A percentile compares a stretch with the other conserved stretches of the same genome.
phyloP scores from a whole-genome alignment of 2,797 vertebrate genomes.

The Trichosurus vulpecula region DNA sequence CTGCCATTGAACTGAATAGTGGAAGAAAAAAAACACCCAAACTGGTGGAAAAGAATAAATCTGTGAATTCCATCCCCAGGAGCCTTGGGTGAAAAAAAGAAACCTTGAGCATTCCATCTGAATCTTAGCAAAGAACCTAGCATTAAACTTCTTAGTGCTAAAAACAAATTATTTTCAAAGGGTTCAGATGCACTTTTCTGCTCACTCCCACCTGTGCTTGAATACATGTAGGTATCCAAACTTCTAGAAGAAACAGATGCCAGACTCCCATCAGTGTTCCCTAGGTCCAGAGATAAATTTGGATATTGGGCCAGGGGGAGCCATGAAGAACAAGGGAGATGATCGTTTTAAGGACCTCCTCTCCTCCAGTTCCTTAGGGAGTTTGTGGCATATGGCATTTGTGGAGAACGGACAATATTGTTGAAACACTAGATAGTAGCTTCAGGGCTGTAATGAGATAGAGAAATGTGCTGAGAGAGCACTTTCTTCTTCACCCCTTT shows the following conservation, averaged over 20 bases:
- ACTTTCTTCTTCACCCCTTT: not conserved
- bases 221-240: not conserved
- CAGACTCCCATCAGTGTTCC: not conserved
- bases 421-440: not conserved
- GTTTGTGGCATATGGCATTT: not conserved
- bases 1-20: constrained; percentile 80
- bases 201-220: not conserved
- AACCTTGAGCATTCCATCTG: constrained; percentile 75
- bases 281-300: not conserved
- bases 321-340: not conserved
- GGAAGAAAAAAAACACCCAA: constrained; percentile 57
- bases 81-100: constrained; percentile 62
- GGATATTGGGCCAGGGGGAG: not conserved
- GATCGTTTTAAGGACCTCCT: not conserved
- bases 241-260: not conserved
- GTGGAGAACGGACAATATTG: not conserved
- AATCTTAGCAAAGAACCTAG: constrained; percentile 65
- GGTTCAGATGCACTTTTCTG: not conserved
- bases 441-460: not conserved
- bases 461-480: not conserved
- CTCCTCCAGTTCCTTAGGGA: not conserved
- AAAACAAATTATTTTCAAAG: constrained; percentile 6
- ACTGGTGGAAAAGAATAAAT: constrained; percentile 67
- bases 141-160: not conserved
- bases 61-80: constrained; percentile 77